A percentile compares a stretch with the other conserved stretches of the same genome.
Conservation (phyloP, 2,888 invertebrate species). For the Nemurella pictetii region DNA sequence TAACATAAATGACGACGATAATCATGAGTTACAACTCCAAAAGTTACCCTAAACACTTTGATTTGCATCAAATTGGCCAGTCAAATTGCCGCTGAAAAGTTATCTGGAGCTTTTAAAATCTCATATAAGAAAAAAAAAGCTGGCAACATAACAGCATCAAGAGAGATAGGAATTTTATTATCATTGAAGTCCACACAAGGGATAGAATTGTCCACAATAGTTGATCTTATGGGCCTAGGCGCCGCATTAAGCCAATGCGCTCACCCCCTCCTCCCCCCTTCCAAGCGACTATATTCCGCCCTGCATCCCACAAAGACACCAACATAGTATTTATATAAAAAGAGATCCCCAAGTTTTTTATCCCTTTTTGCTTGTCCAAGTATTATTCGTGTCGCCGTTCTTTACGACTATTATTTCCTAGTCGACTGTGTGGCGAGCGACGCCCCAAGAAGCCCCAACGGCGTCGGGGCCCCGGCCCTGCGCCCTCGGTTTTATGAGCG, state of each 20-base stretch:
- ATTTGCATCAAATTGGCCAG: conserved; percentile 25
- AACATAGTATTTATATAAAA: conserved; percentile 26
- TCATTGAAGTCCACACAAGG: conserved; percentile 31
- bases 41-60: conserved; percentile 1
- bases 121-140: conserved; percentile 21
- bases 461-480: not conserved
- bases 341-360: conserved; percentile 23
- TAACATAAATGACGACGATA: conserved; percentile 21
- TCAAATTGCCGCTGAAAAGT: conserved; percentile 1
- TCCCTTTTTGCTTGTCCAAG: conserved; percentile 31
- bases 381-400: conserved; percentile 25
- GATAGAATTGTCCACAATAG: conserved; percentile 20
- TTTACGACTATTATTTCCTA: conserved; percentile 30
- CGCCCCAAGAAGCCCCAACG: conserved; percentile 12
- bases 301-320: conserved; percentile 22
- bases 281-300: not conserved
- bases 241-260: conserved; percentile 9
- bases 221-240: conserved; percentile 22
- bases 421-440: not conserved
- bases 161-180: conserved; percentile 26
- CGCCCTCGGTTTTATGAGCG: not conserved
- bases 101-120: conserved; percentile 26
- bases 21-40: conserved; percentile 14
- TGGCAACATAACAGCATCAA: conserved; percentile 26
- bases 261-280: not conserved